A percentile compares a stretch with the other conserved stretches of the same genome.
Conservation (phyloP, 2,797 vertebrate genomes). For the Danio kyathit region DNA sequence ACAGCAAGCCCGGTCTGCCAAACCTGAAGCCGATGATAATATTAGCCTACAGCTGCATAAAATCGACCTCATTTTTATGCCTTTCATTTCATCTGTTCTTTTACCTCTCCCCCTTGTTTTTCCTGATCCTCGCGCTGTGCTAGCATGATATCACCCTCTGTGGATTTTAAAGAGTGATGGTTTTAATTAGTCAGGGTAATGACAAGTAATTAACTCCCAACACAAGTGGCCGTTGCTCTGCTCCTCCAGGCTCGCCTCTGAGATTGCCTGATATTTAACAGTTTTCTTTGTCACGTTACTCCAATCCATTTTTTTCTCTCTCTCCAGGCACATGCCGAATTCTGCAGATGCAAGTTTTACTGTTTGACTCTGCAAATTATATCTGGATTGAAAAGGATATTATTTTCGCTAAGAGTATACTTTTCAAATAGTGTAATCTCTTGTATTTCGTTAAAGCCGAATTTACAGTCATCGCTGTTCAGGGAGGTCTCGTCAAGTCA, state of each 20-base stretch:
- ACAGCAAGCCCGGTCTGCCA: constrained; percentile 26
- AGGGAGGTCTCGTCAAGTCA: constrained; percentile 34
- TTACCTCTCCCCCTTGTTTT: constrained; percentile 28
- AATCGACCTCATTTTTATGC: constrained; percentile 30
- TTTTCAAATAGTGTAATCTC: constrained; percentile 29
- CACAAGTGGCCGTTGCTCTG: constrained; percentile 20
- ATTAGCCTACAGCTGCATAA: constrained; percentile 41
- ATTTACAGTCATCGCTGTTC: constrained; percentile 26
- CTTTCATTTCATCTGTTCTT: constrained; percentile 26
- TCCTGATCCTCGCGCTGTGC: not conserved
- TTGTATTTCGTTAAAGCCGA: constrained; percentile 40
- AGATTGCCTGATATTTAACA: constrained; percentile 38
- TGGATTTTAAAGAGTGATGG: constrained; percentile 44
- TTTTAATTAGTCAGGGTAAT: constrained; percentile 56
- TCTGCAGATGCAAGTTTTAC: constrained; percentile 26
- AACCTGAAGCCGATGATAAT: constrained; percentile 43
- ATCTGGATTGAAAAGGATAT: constrained; percentile 15
- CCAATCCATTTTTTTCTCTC: not conserved
- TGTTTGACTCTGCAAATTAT: constrained; percentile 12
- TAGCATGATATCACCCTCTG: constrained; percentile 30
- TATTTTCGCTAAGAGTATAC: constrained; percentile 7
- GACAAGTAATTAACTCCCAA: constrained; percentile 54
- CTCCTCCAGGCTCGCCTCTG: constrained; percentile 36
- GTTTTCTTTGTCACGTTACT: constrained; percentile 28
- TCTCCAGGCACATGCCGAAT: not conserved